Base-by-base conservation (phyloP, 2,113 vertebrate genomes). In the Boleophthalmus pectinirostris region DNA sequence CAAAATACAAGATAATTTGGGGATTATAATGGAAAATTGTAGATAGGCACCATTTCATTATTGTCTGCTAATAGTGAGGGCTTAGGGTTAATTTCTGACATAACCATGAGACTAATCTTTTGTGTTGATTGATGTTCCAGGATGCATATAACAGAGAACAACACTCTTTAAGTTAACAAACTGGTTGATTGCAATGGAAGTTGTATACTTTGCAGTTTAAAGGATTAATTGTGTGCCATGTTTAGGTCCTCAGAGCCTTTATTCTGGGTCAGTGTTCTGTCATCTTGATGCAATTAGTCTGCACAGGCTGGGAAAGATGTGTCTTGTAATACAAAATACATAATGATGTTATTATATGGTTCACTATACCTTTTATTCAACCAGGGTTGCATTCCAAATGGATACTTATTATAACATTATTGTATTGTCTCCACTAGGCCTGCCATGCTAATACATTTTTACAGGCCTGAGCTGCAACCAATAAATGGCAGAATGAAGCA, bases 1-100 rank as follows among this genome's bases (percentile, higher is more conserved):
- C 74, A 75, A 23, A 72, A 72, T 73, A 77, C 61, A 14, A 0
- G 12, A 63, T 87, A 78, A 72, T 72, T 78, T 74, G 70, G 56
- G 81, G 75, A 84, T 87, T 81, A 83, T 74, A 58, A 69, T 68
- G 84, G 45, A 75, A 82, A 86, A 86, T 73, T 73, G 56, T 45
- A 51, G 69, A 77, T 24, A 75, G 54, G 33, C 54, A 81, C 80
- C 65, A 57, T 24, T 68, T 76, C 45, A 72, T 43, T 43, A 43
- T 10, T 43, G 38, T 43, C 45, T 56, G 47, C 10, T 33, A 23
- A 21, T 45, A 33, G 12, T 51, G 53, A 56, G 24, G 33, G 33
- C 11, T 21, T 13, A 20, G 67, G 72, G 70, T 81, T 82, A 80
- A 79, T 85, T 61, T 33, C 24, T 61, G 33, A 24, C 72, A 49